Evolutionary conservation across 2,888 invertebrate species (phyloP).

Genomic region (Tachina grossa): DNA sequence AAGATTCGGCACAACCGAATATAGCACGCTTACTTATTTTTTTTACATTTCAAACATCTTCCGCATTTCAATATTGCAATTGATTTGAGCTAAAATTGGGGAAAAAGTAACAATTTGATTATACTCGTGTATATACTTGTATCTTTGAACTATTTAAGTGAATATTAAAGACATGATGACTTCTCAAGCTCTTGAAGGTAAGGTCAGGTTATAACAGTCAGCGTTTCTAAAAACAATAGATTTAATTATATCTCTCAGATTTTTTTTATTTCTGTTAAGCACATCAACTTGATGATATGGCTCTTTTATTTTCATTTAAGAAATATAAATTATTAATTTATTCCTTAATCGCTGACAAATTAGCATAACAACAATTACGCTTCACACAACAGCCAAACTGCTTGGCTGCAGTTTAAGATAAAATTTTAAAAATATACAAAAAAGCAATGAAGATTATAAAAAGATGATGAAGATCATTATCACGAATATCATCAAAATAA

Average conservation of each 20-base stretch:
- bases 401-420: neutral
- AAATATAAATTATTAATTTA: slow-evolving; percentile 40
- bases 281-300: slow-evolving; percentile 9
- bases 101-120: neutral
- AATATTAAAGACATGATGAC: slow-evolving; percentile 24
- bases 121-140: neutral
- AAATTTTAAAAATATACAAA: neutral
- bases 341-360: slow-evolving; percentile 49
- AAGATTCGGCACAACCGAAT: too few species aligned
- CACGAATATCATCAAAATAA: slow-evolving; percentile 13
- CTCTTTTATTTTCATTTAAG: neutral
- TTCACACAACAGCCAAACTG: neutral
- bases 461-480: slow-evolving; percentile 31
- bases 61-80: slow-evolving; percentile 50
- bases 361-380: slow-evolving; percentile 46
- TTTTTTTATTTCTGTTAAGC: slow-evolving; percentile 18
- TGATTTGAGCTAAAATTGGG: neutral
- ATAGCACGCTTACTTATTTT: too few species aligned
- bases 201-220: slow-evolving; percentile 55
- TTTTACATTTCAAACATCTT: neutral
- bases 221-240: slow-evolving; percentile 38
- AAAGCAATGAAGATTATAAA: slow-evolving; percentile 11
- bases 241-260: too few species aligned
- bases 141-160: neutral
- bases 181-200: slow-evolving; percentile 51